Percentiles rank a stretch among this genome's conserved stretches.
Conservation (phyloP, 2,113 vertebrate genomes). For the Hemibagrus wyckioides region DNA sequence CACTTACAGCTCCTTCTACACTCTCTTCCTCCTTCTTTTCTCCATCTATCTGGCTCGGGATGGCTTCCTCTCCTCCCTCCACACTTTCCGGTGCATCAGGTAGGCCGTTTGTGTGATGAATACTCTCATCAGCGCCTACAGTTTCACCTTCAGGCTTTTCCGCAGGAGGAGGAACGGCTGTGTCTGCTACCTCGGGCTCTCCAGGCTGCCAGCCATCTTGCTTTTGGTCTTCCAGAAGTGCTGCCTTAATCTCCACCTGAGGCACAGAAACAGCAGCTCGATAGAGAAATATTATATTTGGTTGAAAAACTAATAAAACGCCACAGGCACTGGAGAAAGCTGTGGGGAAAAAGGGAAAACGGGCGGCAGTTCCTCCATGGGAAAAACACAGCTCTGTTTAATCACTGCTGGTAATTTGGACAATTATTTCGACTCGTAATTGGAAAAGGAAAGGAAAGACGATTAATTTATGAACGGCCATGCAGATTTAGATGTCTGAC, state of each 20-base stretch:
- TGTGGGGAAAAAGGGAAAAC: constrained; percentile 23
- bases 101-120: not conserved
- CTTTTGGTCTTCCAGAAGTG: constrained; percentile 29
- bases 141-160: constrained; percentile 16
- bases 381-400: constrained; percentile 17
- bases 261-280: not conserved
- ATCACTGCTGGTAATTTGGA: constrained; percentile 40
- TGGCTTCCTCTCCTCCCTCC: not conserved
- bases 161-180: not conserved
- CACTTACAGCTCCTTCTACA: constrained; percentile 24
- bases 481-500: constrained; percentile 23
- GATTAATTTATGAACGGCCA: constrained; percentile 36
- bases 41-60: not conserved
- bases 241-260: constrained; percentile 60
- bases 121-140: constrained; percentile 4
- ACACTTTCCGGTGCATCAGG: not conserved
- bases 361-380: constrained; percentile 27
- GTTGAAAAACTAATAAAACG: constrained; percentile 27
- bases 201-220: constrained; percentile 7
- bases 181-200: constrained; percentile 40
- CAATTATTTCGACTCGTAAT: constrained; percentile 42
- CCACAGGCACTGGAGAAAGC: constrained; percentile 17
- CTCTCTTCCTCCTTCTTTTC: not conserved
- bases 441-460: constrained; percentile 33
- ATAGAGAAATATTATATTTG: not conserved